Conservation (phyloP, 2,113 vertebrate species). For the Ptilorrhoa leucosticta region DNA sequence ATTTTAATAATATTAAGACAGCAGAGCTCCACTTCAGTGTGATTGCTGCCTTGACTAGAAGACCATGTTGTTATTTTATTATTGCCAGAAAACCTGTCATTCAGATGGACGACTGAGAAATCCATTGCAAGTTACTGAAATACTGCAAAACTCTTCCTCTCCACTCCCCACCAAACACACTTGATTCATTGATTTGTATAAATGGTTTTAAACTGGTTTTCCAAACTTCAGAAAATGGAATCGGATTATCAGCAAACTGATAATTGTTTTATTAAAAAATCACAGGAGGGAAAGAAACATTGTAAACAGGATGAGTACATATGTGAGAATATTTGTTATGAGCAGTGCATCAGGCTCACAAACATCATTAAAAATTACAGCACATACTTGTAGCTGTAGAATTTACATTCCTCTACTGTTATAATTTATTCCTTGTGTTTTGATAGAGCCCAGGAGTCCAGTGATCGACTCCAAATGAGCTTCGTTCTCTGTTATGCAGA, state of each 20-base stretch:
- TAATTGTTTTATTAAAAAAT: neutral
- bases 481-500: neutral
- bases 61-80: neutral
- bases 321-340: neutral
- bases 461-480: neutral
- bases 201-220: neutral
- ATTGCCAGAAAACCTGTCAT: neutral
- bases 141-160: neutral
- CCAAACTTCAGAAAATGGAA: neutral
- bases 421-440: conserved; percentile 23
- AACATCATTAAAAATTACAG: neutral
- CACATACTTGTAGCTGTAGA: neutral
- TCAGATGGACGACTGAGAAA: neutral
- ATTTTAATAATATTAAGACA: neutral
- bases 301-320: neutral
- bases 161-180: neutral
- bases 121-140: neutral
- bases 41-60: neutral
- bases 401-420: neutral
- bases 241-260: neutral
- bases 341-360: neutral
- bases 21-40: neutral
- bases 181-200: neutral
- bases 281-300: neutral
- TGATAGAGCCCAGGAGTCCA: conserved; percentile 19